These are phyloP conservation scores for Leucoptera coffeella DNA, from an alignment of 2,888 invertebrate species.

Conservation along the genomic window DNA sequence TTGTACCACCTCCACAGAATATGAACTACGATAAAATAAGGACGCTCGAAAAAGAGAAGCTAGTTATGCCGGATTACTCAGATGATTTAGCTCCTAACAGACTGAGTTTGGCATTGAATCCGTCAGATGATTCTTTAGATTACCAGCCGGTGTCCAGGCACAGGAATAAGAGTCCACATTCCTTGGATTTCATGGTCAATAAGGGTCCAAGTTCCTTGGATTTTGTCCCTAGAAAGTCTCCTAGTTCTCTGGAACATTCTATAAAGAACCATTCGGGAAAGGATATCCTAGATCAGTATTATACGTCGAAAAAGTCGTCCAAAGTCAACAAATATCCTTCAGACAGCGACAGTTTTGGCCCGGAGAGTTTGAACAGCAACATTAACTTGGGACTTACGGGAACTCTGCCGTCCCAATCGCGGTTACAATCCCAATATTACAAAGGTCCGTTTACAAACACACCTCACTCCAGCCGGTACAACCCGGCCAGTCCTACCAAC, in stretches of 20 bases:
- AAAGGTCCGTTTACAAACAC: slow-evolving; percentile 53
- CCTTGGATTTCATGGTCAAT: slow-evolving; percentile 39
- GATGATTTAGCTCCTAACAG: slow-evolving; percentile 54
- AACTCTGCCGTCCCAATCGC: slow-evolving; percentile 47
- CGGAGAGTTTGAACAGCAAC: slow-evolving; percentile 41
- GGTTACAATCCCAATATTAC: slow-evolving; percentile 48
- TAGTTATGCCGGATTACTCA: slow-evolving; percentile 43
- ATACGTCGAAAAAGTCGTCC: slow-evolving; percentile 45
- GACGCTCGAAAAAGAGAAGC: slow-evolving; percentile 38
- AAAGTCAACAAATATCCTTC: slow-evolving; percentile 62
- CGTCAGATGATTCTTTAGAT: slow-evolving; percentile 55
- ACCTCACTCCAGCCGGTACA: slow-evolving; percentile 54
- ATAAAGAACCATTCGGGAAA: slow-evolving; percentile 50
- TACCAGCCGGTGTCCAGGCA: slow-evolving; percentile 37
- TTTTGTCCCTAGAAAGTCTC: slow-evolving; percentile 43
- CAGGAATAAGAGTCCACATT: slow-evolving; percentile 41
- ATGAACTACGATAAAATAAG: slow-evolving; percentile 40
- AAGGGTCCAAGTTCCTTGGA: slow-evolving; percentile 45
- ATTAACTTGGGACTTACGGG: slow-evolving; percentile 44
- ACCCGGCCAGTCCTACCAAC: slow-evolving; percentile 37
- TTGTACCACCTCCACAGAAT: slow-evolving; percentile 30
- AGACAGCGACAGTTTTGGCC: slow-evolving; percentile 61
- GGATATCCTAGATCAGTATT: slow-evolving; percentile 50
- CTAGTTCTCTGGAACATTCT: slow-evolving; percentile 51
- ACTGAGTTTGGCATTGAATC: slow-evolving; percentile 60